Conservation (phyloP, 2,888 invertebrate genomes). For the Andrena chrysosceles region DNA sequence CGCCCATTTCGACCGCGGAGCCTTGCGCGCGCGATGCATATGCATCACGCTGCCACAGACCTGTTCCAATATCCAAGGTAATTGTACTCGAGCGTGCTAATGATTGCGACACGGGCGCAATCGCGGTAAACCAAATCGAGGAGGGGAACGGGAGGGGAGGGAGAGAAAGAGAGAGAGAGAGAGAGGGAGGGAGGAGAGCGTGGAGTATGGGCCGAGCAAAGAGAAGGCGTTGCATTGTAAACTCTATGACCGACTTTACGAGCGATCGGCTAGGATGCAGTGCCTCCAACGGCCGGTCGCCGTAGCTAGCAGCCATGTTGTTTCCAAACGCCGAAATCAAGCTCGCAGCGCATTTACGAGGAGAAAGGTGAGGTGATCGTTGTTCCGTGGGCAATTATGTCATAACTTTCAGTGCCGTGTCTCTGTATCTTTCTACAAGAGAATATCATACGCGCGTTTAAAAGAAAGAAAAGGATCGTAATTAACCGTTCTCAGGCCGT, state of each 20-base stretch:
- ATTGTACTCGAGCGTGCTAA: conserved; percentile 68
- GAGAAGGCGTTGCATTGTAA: conserved; percentile 64
- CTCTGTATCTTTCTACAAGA: background rate
- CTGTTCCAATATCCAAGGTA: conserved; percentile 72
- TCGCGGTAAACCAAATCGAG: conserved; percentile 53
- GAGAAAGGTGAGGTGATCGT: conserved; percentile 66
- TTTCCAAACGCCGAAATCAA: conserved; percentile 70
- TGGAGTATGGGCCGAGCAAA: conserved; percentile 20
- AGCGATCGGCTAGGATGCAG: conserved; percentile 59
- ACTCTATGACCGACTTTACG: conserved; percentile 66
- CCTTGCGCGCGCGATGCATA: conserved; percentile 64
- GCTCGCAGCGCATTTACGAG: conserved; percentile 41
- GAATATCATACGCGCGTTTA: no score
- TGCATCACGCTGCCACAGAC: conserved; percentile 50
- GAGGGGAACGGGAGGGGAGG: background rate
- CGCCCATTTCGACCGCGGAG: conserved; percentile 56
- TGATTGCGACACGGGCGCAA: conserved; percentile 71
- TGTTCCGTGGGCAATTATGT: conserved; percentile 35
- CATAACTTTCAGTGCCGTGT: conserved; percentile 24
- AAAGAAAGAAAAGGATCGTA: background rate
- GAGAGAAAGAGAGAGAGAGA: conserved; percentile 2
- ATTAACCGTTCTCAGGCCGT: background rate
- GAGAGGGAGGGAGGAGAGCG: conserved; percentile 17
- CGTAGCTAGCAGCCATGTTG: conserved; percentile 58
- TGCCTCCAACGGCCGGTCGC: conserved; percentile 52